Percentiles rank a stretch among this genome's conserved stretches.
Evolutionary conservation across 2,888 invertebrate species (phyloP).

Genomic region (Lingula anatina): DNA sequence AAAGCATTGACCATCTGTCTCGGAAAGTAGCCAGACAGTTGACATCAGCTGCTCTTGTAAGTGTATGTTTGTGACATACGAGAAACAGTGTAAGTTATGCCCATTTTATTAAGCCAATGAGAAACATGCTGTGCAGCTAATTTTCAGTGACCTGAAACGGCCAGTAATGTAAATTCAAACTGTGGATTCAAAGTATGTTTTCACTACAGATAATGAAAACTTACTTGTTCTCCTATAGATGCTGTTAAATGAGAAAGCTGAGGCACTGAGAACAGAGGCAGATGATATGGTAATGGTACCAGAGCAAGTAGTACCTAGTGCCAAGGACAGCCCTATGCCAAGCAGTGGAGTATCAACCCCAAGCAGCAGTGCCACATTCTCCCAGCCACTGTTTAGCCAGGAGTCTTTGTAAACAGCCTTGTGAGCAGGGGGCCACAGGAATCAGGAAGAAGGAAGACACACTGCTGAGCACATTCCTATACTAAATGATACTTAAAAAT

Average conservation of each 20-base stretch:
- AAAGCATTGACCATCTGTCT: constrained; percentile 67
- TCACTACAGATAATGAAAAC: neutral
- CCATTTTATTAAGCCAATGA: neutral
- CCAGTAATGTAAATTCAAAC: neutral
- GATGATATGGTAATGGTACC: constrained; percentile 9
- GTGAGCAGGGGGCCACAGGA: too few species aligned
- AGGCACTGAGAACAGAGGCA: constrained; percentile 79
- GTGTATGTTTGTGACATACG: neutral
- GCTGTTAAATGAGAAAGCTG: constrained; percentile 76
- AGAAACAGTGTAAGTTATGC: neutral
- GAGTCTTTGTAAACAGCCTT: too few species aligned
- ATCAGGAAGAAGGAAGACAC: too few species aligned
- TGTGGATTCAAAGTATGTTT: neutral
- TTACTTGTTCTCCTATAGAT: constrained; percentile 58
- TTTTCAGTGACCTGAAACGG: neutral
- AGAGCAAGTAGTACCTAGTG: too few species aligned
- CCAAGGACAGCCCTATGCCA: too few species aligned
- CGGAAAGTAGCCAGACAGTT: constrained; percentile 72
- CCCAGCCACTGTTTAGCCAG: too few species aligned
- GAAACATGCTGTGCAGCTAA: neutral
- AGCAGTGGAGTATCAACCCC: too few species aligned
- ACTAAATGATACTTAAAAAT: too few species aligned
- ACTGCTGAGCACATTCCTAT: too few species aligned
- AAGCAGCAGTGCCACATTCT: too few species aligned
- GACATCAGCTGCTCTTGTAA: constrained; percentile 80